Evolutionary conservation across 64 coral and sea anemone genomes (phyloP).

Genomic region (Anthopleura sola): DNA sequence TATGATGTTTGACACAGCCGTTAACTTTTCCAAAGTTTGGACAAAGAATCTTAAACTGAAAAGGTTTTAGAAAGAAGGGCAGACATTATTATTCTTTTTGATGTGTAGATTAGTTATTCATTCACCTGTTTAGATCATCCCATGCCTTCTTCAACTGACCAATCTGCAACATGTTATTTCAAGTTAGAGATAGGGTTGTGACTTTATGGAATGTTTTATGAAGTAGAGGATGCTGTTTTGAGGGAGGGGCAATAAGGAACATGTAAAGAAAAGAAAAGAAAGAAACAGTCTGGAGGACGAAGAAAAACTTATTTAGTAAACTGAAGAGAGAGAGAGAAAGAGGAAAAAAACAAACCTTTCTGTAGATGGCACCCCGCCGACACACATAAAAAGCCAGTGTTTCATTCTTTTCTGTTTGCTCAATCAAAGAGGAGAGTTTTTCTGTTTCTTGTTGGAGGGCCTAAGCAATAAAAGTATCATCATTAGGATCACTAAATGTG

Average conservation of each 20-base stretch:
- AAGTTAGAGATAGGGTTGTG: not conserved
- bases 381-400: conserved; percentile 71
- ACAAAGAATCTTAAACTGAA: too few species aligned
- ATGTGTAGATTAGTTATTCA: not conserved
- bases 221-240: too few species aligned
- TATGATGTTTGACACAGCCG: too few species aligned
- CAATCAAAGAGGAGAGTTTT: conserved; percentile 54
- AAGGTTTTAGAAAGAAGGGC: too few species aligned
- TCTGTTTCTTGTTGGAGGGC: conserved; percentile 61
- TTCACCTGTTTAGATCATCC: conserved; percentile 85
- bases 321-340: not conserved
- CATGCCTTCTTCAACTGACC: conserved; percentile 75
- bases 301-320: too few species aligned
- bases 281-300: too few species aligned
- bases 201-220: not conserved
- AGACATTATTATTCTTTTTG: not conserved
- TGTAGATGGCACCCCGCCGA: conserved; percentile 81
- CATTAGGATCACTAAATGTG: not conserved
- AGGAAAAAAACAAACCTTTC: conserved; percentile 49
- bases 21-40: too few species aligned
- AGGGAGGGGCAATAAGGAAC: too few species aligned
- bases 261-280: too few species aligned
- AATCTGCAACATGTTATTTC: conserved; percentile 38
- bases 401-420: conserved; percentile 63
- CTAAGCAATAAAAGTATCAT: conserved; percentile 20